Conservation (phyloP, 2,113 vertebrate species). For the Aphyosemion australe region DNA sequence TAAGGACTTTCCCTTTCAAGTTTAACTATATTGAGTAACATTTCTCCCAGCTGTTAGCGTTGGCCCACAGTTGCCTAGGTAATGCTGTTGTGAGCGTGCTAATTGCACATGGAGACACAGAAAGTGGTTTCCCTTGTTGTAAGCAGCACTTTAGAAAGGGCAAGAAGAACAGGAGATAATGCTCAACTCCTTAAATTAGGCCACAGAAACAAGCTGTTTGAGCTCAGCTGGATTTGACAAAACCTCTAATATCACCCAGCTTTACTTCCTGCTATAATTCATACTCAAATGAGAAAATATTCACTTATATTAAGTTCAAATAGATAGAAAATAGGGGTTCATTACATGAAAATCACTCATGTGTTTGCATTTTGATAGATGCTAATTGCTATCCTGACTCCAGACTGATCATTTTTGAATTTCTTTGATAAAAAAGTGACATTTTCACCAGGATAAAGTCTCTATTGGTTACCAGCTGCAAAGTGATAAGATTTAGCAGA, state of each 20-base stretch:
- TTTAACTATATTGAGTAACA: slow-evolving; percentile 22
- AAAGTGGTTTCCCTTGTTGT: slow-evolving; percentile 24
- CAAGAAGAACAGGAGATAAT: slow-evolving; percentile 33
- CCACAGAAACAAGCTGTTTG: slow-evolving; percentile 48
- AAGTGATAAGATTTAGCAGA: slow-evolving; percentile 65
- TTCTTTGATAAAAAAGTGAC: slow-evolving; percentile 66
- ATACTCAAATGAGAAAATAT: slow-evolving; percentile 36
- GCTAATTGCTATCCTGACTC: slow-evolving; percentile 39
- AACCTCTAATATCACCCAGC: slow-evolving; percentile 21
- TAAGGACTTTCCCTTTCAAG: slow-evolving; percentile 18
- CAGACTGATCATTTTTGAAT: slow-evolving; percentile 43
- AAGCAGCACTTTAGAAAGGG: slow-evolving; percentile 43
- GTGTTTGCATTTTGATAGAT: slow-evolving; percentile 37
- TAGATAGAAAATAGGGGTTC: slow-evolving; percentile 37
- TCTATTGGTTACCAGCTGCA: slow-evolving; percentile 43
- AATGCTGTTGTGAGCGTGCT: slow-evolving; percentile 37
- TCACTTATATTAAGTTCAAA: slow-evolving; percentile 51
- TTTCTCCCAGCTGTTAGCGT: slow-evolving; percentile 11
- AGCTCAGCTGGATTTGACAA: slow-evolving; percentile 35
- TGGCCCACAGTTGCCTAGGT: slow-evolving; percentile 1
- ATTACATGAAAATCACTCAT: slow-evolving; percentile 42
- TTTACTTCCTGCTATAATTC: slow-evolving; percentile 21
- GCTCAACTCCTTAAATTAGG: slow-evolving; percentile 62
- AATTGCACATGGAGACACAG: slow-evolving; percentile 39
- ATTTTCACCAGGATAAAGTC: slow-evolving; percentile 48